A percentile compares a stretch with the other conserved stretches of the same genome.
phyloP scores from a whole-genome alignment of 2,797 vertebrate species.

The Acanthornis magna region DNA sequence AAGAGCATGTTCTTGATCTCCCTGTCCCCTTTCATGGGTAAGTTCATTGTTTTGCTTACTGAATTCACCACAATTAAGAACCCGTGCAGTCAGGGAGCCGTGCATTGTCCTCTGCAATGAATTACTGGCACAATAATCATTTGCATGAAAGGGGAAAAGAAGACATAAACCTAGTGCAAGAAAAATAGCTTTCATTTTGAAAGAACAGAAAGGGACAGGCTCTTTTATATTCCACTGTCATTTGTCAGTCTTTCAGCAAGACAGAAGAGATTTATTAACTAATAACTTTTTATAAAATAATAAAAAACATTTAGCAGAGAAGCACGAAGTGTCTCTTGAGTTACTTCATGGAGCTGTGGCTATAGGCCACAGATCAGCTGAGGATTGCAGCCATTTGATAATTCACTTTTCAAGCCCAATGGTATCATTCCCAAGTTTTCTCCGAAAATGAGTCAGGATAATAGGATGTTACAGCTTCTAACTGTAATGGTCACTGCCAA shows the following conservation, averaged over 20 bases:
- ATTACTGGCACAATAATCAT: background rate
- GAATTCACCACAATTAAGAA: background rate
- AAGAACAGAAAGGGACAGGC: background rate
- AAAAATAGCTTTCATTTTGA: background rate
- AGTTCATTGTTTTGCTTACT: background rate
- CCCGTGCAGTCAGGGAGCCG: background rate
- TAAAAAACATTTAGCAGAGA: background rate
- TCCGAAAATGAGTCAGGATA: background rate
- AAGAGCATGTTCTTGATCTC: background rate
- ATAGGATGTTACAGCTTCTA: background rate
- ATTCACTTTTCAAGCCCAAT: background rate
- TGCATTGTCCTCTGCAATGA: background rate
- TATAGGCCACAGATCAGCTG: background rate
- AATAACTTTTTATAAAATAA: background rate
- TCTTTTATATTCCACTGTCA: background rate
- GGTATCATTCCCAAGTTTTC: background rate
- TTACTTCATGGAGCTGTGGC: background rate
- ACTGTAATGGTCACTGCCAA: background rate
- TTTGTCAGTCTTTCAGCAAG: background rate
- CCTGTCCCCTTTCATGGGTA: background rate
- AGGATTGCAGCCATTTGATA: background rate
- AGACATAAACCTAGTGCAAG: background rate
- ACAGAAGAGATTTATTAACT: background rate
- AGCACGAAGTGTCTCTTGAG: background rate
- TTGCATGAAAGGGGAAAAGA: background rate